phyloP scores from a whole-genome alignment of 2,113 vertebrate species.

The Electrona antarctica region DNA sequence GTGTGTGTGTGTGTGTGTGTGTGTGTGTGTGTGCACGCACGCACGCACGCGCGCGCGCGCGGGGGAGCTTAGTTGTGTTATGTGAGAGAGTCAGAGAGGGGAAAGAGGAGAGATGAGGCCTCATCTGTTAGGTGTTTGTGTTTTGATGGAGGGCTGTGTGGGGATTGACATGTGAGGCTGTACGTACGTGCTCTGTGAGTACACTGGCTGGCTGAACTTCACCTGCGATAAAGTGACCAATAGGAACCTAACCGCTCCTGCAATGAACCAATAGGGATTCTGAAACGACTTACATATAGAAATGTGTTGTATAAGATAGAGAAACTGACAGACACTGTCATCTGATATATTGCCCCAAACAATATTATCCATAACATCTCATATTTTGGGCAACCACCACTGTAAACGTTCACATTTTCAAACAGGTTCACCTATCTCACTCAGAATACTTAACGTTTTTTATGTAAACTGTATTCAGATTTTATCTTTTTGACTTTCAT shows the following conservation, averaged over 20 bases:
- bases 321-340: conserved; percentile 20
- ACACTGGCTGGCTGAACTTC: conserved; percentile 29
- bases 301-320: conserved; percentile 58
- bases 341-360: background rate
- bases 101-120: too few relatives aligned
- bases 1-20: conserved; percentile 4
- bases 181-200: conserved; percentile 14
- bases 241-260: conserved; percentile 18
- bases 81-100: too few relatives aligned
- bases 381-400: too few relatives aligned
- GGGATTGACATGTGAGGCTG: background rate
- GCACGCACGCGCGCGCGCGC: too few relatives aligned
- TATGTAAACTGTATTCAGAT: too few relatives aligned
- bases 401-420: too few relatives aligned
- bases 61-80: background rate
- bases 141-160: background rate
- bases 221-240: conserved; percentile 34
- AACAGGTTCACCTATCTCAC: too few relatives aligned
- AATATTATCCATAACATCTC: background rate
- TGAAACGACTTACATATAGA: conserved; percentile 7
- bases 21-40: background rate
- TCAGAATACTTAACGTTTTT: too few relatives aligned
- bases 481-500: too few relatives aligned
- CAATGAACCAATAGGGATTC: conserved; percentile 21
- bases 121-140: background rate